Base-by-base conservation (phyloP, 2,797 vertebrate genomes). In the Bovichtus variegatus region DNA sequence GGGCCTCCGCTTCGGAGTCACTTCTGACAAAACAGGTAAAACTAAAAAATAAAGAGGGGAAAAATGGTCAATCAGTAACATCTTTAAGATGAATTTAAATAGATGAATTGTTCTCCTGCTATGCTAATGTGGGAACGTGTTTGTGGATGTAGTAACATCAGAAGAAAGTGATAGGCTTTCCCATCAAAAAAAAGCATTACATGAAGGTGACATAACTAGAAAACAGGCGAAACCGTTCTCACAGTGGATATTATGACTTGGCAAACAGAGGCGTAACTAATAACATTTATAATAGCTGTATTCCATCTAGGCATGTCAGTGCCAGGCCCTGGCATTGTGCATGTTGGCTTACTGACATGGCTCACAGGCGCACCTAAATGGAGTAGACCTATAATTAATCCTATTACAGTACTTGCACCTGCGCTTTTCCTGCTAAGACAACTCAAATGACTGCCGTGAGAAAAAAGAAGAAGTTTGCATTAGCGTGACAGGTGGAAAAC, bases 191-290 rank as follows among this genome's bases (percentile, higher is more conserved):
- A 73, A 43, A 38, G 31, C 8, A 74, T 27, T 9, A 23, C 8
- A 40, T 64, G 12, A n/a, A 50, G 19, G 40, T 60, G n/a, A 47
- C 50, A 7, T 49, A 50, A 68, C 58, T 47, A 21, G 4, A 38
- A n/a, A 64, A 69, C 50, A 62, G 53, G 43, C 27, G 34, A 21
- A 74, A 46, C 6, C 12, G 31, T 59, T 60, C 31, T 40, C 47
- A 70, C 40, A 43, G 36, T 4, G 1, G 41, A 44, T 71, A 16
- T 34, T 64, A 61, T 66, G 53, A 72, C 47, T 69, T 49, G 38
- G 74, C 60, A 78, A 74, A 81, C 71, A 51, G 13, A 43, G 19
- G 59, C 41, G 51, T 29, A 62, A 64, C 68, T 76, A 76, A 74
- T 59, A 27, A 46, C 43, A 67, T 50, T 70, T 43, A 49, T 21